Conservation (phyloP, 1,140 invertebrate genomes). For the Lordiphosa mommai region DNA sequence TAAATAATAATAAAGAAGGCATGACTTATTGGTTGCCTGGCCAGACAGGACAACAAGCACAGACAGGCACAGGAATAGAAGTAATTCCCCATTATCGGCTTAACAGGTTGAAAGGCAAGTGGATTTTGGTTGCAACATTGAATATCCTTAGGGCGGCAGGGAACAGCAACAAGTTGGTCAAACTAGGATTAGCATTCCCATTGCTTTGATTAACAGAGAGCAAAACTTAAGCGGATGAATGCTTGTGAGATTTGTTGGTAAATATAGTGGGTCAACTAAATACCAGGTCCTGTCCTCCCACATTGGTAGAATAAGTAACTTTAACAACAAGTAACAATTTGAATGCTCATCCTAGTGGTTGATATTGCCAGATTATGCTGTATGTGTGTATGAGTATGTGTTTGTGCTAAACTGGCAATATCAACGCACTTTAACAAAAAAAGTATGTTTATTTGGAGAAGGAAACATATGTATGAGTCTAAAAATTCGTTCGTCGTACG, state of each 20-base stretch:
- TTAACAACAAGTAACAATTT: not conserved
- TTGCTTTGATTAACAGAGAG: too few species aligned
- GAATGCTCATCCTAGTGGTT: not conserved
- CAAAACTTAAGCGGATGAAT: not conserved
- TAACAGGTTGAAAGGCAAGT: slow-evolving; percentile 39
- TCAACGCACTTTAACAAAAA: slow-evolving; percentile 14
- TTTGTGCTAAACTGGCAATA: slow-evolving; percentile 12
- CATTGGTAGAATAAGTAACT: too few species aligned
- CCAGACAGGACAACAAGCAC: slow-evolving; percentile 1
- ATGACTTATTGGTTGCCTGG: slow-evolving; percentile 50
- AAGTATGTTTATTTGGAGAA: not conserved
- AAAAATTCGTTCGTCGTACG: not conserved
- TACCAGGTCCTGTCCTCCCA: too few species aligned
- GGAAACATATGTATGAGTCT: not conserved
- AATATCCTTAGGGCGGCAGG: slow-evolving; percentile 4
- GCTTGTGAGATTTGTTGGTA: not conserved
- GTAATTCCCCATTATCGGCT: slow-evolving; percentile 57
- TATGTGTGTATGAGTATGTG: not conserved
- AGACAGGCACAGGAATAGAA: not conserved
- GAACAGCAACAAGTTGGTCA: not conserved
- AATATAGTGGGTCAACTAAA: too few species aligned
- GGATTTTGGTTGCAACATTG: slow-evolving; percentile 51
- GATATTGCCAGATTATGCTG: slow-evolving; percentile 18
- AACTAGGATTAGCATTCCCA: too few species aligned
- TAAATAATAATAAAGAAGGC: slow-evolving; percentile 64